Evolutionary conservation across 1,140 invertebrate genomes (phyloP).

Genomic region (Mactra quadrangularis): DNA sequence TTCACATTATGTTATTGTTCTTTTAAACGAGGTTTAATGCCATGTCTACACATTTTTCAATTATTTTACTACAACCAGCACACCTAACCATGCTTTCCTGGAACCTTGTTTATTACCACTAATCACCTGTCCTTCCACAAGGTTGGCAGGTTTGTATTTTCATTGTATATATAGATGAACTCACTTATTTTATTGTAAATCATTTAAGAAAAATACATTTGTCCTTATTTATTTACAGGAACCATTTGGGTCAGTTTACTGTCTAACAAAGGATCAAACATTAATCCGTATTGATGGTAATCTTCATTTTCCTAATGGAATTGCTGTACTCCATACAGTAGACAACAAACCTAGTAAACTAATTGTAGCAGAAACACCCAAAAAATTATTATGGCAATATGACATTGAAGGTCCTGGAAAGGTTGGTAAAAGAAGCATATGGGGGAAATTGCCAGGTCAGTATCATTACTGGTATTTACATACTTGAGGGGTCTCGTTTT

Average conservation of each 20-base stretch:
- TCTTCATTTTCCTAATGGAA: constrained; percentile 78
- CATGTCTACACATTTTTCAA: too few relatives aligned
- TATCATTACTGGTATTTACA: too few relatives aligned
- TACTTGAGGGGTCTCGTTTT: too few relatives aligned
- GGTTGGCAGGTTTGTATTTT: neutral
- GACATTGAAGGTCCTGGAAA: constrained; percentile 73
- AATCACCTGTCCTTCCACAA: too few relatives aligned
- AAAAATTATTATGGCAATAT: constrained; percentile 78
- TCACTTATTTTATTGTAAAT: too few relatives aligned
- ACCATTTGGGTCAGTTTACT: constrained; percentile 80
- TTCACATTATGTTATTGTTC: too few relatives aligned
- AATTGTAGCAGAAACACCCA: constrained; percentile 81
- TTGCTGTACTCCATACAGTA: constrained; percentile 73
- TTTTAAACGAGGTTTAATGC: too few relatives aligned
- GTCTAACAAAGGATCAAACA: constrained; percentile 69
- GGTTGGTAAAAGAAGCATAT: constrained; percentile 70
- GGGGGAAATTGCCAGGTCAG: constrained; percentile 78
- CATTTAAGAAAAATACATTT: too few relatives aligned
- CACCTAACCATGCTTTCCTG: too few relatives aligned
- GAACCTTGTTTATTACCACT: too few relatives aligned
- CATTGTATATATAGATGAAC: neutral
- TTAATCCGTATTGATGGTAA: constrained; percentile 74
- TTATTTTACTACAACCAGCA: too few relatives aligned
- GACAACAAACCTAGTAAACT: constrained; percentile 70
- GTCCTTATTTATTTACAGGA: constrained; percentile 65